Evolutionary conservation across 2,797 vertebrate species (phyloP).

Genomic region (Artibeus jamaicensis): DNA sequence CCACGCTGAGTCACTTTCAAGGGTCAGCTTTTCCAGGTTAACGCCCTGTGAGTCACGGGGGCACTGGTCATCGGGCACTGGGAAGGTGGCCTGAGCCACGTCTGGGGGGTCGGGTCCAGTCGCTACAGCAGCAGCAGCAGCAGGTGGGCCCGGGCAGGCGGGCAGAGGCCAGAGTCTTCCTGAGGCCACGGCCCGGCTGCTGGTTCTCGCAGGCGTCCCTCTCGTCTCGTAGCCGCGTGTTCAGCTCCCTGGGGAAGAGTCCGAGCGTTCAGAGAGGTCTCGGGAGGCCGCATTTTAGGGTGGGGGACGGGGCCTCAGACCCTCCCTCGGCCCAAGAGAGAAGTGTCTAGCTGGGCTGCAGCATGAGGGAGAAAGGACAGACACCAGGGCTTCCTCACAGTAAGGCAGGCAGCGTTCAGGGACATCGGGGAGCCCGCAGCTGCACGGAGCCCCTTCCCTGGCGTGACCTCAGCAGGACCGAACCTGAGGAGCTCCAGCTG

Average conservation of each 20-base stretch:
- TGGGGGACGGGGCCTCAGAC: background rate
- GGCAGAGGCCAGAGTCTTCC: slow-evolving; percentile 56
- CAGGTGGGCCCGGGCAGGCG: slow-evolving; percentile 8
- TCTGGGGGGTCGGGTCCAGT: slow-evolving; percentile 46
- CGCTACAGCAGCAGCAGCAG: slow-evolving; percentile 67
- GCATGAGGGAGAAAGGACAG: background rate
- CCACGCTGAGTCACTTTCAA: background rate
- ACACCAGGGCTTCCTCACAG: background rate
- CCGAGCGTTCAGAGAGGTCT: background rate
- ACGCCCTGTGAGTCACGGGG: background rate
- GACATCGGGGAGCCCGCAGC: background rate
- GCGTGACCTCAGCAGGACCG: background rate
- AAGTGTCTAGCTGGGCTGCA: background rate
- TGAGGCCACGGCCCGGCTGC: slow-evolving; percentile 88
- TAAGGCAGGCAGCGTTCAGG: background rate
- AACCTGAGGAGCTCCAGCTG: slow-evolving; percentile 97
- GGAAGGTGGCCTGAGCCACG: slow-evolving; percentile 57
- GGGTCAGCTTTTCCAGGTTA: background rate
- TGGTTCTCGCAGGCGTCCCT: slow-evolving; percentile 91
- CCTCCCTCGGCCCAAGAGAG: background rate
- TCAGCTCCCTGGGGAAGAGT: slow-evolving; percentile 91
- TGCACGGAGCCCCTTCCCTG: background rate
- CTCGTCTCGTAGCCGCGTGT: slow-evolving; percentile 93
- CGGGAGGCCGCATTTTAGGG: background rate
- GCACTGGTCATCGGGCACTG: slow-evolving; percentile 8